Percentiles rank a stretch among this genome's conserved stretches.
phyloP scores from a whole-genome alignment of 1,140 invertebrate genomes.

The Achroia grisella region DNA sequence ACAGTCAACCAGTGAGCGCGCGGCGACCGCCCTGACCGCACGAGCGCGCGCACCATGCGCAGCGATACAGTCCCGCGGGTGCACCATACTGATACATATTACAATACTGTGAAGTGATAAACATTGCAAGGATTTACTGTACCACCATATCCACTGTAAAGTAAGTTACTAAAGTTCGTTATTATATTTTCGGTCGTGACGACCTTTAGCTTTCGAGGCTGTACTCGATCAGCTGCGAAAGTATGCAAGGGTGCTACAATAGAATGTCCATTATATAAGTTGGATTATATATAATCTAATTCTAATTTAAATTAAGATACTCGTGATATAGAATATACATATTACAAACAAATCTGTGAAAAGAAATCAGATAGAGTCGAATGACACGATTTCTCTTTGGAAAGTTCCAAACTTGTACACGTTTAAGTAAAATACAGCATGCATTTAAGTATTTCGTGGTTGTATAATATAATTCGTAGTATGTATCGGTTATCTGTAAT shows the following conservation, averaged over 20 bases:
- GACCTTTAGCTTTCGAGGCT: constrained; percentile 18
- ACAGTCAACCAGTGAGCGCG: constrained; percentile 40
- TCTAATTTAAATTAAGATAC: neutral
- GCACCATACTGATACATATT: constrained; percentile 23
- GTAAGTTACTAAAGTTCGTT: constrained; percentile 9
- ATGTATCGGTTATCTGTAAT: too few relatives aligned
- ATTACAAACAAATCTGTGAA: too few relatives aligned
- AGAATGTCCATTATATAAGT: constrained; percentile 21
- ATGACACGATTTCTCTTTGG: constrained; percentile 44
- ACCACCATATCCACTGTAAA: neutral
- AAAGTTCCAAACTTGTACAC: constrained; percentile 36
- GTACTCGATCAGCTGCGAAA: constrained; percentile 50
- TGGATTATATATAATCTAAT: neutral
- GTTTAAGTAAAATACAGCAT: constrained; percentile 22
- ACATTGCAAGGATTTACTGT: constrained; percentile 36
- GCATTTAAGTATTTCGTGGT: too few relatives aligned
- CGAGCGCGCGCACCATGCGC: constrained; percentile 42
- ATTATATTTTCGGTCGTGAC: neutral
- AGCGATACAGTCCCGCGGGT: constrained; percentile 35
- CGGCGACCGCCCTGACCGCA: constrained; percentile 43
- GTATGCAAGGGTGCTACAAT: constrained; percentile 28
- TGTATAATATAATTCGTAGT: too few relatives aligned
- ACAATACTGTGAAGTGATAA: constrained; percentile 53
- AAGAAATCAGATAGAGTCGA: neutral
- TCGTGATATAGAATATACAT: too few relatives aligned